Evolutionary conservation across 2,888 invertebrate genomes (phyloP), one percentile per base, ranked within the genome.

Genomic region (Rhagophthalmus giganteus): DNA sequence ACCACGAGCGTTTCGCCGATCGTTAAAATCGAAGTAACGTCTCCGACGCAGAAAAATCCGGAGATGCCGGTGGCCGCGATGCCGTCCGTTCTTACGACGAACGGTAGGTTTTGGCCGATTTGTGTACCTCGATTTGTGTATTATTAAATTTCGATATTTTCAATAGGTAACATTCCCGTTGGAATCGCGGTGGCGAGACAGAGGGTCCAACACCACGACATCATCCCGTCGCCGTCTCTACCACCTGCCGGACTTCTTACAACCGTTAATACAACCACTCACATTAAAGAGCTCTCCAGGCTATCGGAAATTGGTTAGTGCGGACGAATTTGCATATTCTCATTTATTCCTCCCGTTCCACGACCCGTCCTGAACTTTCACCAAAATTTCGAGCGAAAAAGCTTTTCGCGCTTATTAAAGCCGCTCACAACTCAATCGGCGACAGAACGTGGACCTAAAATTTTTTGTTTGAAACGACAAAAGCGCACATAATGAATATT

Each of bases 101-200:
- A 60, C 55, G 63, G 65, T 66, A 44, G 58, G 60, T 16, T 13
- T 39, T n/a, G n/a, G n/a, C n/a, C n/a, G n/a, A n/a, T n/a, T n/a
- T n/a, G n/a, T n/a, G n/a, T n/a, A n/a, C n/a, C n/a, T n/a, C n/a
- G n/a, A n/a, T n/a, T n/a, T n/a, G n/a, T n/a, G n/a, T 30, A 30
- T 2, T 4, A 30, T 30, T 2, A 12, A 13, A n/a, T n/a, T n/a
- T 1, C 12, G 2, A 3, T 13, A 8, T 30, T 12, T 3, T 7
- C 20, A 3, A 5, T 20, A 68, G 68, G 68, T 46, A 70, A 69
- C 53, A 90, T 90, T 72, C 90, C 90, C 61, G 87, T 91, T 61
- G 90, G 90, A 50, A 90, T 91, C 62, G 90, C 90, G 20, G 88
- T 90, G 57, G 90, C 90, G 35, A 80, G 90, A 59, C 90, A 90